Evolutionary conservation across 2,797 vertebrate genomes (phyloP), one percentile per base, ranked within the genome.

Genomic region (Buceros bicornis): DNA sequence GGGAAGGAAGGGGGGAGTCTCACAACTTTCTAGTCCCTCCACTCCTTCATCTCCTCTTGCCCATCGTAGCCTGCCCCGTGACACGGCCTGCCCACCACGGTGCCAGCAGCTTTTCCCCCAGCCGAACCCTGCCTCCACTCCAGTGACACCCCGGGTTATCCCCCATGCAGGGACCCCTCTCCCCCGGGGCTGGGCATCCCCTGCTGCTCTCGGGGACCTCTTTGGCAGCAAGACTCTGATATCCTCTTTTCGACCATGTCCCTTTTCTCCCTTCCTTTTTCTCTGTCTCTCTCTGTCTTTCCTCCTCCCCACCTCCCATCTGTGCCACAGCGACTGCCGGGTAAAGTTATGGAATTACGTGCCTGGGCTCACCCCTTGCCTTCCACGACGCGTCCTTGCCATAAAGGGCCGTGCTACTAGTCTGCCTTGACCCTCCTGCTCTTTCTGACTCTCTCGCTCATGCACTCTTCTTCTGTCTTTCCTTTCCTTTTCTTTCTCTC

Each of bases 261-360:
- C 92, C 97, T 97, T 96, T 96, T 97, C 91, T 95, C 89, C 83
- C 91, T 87, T 92, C 88, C 88, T 66, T 95, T 96, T 91, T 87
- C 67, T 96, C 95, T 84, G 33, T 91, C 86, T 94, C 94, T 91
- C 84, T 97, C 82, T 96, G 48, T 73, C 94, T 90, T 71, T 91
- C 56, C 92, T 76, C 94, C 60, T 87, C 82, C 88, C 87, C 77
- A 95, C 69, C 83, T 77, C 95, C 82, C 97, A 91, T 97, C 93
- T 97, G 91, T 97, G 95, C 97, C 95, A 70, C 98, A 99, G 99
- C 96, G 99, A 99, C 98, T 99, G 99, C 98, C 98, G 99, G 98
- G 99, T 99, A 98, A 99, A 99, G 99, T 97, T 99, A 98, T 99
- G 99, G 99, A 99, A 96, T 98, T 99, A 99, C 98, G 98, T 99